A percentile compares a stretch with the other conserved stretches of the same genome.
Conservation (phyloP, 1,140 invertebrate genomes). For the Venturia canescens region DNA sequence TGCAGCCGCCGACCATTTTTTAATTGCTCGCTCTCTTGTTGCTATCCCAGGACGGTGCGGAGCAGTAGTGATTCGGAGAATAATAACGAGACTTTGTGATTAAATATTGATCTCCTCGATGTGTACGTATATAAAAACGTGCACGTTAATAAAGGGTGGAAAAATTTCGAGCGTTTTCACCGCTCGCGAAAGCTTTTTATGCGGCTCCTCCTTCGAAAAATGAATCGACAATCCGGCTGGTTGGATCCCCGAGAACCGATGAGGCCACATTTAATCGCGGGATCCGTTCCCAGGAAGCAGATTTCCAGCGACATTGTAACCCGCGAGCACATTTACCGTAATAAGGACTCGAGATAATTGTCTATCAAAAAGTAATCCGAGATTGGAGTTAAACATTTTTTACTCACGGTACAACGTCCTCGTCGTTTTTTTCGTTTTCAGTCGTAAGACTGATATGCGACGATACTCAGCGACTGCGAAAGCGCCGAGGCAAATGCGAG, state of each 20-base stretch:
- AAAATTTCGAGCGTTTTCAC: not conserved
- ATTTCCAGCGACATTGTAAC: no score
- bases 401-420: not conserved
- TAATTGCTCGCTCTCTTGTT: slow-evolving; percentile 46
- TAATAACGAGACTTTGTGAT: slow-evolving; percentile 48
- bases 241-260: no score
- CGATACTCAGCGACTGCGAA: not conserved
- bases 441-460: not conserved
- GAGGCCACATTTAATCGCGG: no score
- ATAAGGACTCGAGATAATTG: no score
- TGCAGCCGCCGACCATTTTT: slow-evolving; percentile 37
- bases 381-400: not conserved
- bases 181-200: not conserved
- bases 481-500: not conserved
- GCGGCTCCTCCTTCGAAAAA: no score
- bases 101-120: slow-evolving; percentile 25
- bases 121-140: not conserved
- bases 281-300: no score
- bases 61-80: slow-evolving; percentile 53
- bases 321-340: no score
- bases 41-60: slow-evolving; percentile 39
- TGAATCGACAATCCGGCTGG: no score
- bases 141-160: not conserved
- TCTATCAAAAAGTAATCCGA: not conserved
- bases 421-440: no score